Percentiles rank a stretch among this genome's conserved stretches.
phyloP scores from a whole-genome alignment of 2,888 invertebrate genomes.

The Meteorus cinctellus region DNA sequence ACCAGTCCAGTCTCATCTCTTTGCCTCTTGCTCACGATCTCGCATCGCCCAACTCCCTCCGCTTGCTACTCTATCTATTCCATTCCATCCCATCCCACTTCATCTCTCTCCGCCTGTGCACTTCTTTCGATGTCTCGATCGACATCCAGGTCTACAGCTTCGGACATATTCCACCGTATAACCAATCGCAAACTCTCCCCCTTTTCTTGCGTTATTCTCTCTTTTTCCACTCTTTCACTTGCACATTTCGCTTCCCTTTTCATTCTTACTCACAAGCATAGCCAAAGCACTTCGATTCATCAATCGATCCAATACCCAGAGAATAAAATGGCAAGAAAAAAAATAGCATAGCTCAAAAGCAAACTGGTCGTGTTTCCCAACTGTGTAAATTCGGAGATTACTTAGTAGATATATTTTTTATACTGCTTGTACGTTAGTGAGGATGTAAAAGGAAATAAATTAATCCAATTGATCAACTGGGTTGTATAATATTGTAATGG shows the following conservation, averaged over 20 bases:
- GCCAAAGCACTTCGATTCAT: conserved; percentile 31
- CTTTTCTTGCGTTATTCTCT: conserved; percentile 14
- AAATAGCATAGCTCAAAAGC: not conserved
- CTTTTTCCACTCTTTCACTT: conserved; percentile 30
- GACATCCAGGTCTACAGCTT: conserved; percentile 21
- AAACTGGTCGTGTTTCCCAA: conserved; percentile 30
- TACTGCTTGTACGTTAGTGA: not conserved
- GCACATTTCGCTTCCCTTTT: conserved; percentile 26
- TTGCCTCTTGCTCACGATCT: conserved; percentile 34
- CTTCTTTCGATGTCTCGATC: conserved; percentile 46
- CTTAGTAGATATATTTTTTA: not conserved
- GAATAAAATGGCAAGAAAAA: not conserved
- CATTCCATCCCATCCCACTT: conserved; percentile 36
- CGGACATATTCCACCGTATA: conserved; percentile 33
- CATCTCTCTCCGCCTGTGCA: conserved; percentile 44
- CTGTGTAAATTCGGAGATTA: conserved; percentile 29
- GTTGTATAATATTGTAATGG: not conserved
- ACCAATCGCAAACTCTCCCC: conserved; percentile 29
- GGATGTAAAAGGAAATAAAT: not conserved
- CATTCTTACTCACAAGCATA: conserved; percentile 11
- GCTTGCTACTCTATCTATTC: not conserved
- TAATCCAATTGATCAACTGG: too few relatives aligned
- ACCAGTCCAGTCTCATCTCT: conserved; percentile 32
- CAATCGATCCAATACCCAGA: conserved; percentile 20
- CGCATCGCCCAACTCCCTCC: not conserved